Base-by-base conservation (phyloP, 2,797 vertebrate genomes). In the Pampus argenteus region DNA sequence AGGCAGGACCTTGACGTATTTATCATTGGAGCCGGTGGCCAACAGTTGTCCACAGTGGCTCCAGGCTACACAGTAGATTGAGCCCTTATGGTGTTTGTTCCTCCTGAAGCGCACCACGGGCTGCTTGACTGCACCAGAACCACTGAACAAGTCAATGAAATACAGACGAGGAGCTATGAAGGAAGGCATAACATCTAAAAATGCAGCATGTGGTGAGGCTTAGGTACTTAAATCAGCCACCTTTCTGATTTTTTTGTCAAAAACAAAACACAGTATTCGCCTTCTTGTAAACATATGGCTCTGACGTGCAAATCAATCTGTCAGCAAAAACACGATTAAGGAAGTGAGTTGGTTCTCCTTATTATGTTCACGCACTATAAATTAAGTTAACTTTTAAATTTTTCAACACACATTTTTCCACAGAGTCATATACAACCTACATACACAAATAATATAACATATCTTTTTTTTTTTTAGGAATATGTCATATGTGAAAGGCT, bases 41-140 rank as follows among this genome's bases (percentile, higher is more conserved):
- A 99, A 76, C 69, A 99, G 94, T 56, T 97, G 97, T 23, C 98
- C 98, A 75, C 98, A 99, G 75, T 96, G 96, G 86, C 98, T 99
- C 98, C 98, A 99, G 47, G 98, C 97, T 59, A 98, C 97, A 51
- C 98, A 99, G 89, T 99, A 99, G 89, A 99, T 99, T 0, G 97
- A 99, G 78, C 98, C 98, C 86, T 98, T 99, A 88, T 99, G 98
- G 89, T 99, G 98, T 81, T 99, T 99, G 91, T 99, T 99, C 82
- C 98, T 96, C 86, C 97, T 96, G 92, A 99, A 99, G 84, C 96
- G 96, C 55, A 99, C 95, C 23, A 89, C 91, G 6, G 98, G 96
- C 81, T 96, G 97, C 71, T 95, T 96, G 68, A 91, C 92, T 73
- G 88, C 79, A 56, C 88, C 93, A 55, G 94, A 90, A 78, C 85